These are phyloP conservation scores for Hipparchia sbordonii DNA, from an alignment of 2,888 invertebrate genomes.

Conservation along the genomic window DNA sequence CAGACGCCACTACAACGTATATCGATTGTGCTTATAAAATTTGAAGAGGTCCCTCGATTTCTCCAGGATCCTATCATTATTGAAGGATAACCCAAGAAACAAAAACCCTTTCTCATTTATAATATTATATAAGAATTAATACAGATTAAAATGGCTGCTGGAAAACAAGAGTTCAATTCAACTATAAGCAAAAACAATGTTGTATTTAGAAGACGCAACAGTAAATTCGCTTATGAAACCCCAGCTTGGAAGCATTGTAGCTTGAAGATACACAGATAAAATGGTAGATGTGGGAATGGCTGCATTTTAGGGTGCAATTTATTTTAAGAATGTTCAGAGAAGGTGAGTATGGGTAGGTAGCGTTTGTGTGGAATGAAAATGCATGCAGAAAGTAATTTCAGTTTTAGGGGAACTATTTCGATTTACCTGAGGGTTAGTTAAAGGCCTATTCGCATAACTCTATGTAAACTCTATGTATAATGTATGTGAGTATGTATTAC, in stretches of 20 bases:
- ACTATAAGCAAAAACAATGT: no score
- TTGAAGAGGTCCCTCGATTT: no score
- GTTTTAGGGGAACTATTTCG: conserved; percentile 16
- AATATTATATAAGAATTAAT: no score
- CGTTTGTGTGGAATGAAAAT: conserved; percentile 24
- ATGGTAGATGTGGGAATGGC: conserved; percentile 24
- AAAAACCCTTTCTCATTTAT: no score
- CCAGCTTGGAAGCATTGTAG: conserved; percentile 11
- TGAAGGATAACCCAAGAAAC: no score
- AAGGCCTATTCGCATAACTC: neutral
- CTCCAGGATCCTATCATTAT: no score
- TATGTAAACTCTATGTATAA: no score
- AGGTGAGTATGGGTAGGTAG: conserved; percentile 14
- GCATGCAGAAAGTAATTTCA: conserved; percentile 15
- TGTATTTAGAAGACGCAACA: neutral
- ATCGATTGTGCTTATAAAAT: no score
- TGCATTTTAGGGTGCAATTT: conserved; percentile 32
- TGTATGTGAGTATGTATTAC: no score
- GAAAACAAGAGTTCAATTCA: no score
- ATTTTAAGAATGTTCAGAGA: conserved; percentile 25
- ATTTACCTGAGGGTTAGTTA: neutral
- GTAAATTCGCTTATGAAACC: neutral
- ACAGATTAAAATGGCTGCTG: no score
- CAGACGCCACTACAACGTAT: no score
- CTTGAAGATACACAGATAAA: conserved; percentile 20